Conservation (phyloP, 2,797 vertebrate species). For the Rhincodon typus region DNA sequence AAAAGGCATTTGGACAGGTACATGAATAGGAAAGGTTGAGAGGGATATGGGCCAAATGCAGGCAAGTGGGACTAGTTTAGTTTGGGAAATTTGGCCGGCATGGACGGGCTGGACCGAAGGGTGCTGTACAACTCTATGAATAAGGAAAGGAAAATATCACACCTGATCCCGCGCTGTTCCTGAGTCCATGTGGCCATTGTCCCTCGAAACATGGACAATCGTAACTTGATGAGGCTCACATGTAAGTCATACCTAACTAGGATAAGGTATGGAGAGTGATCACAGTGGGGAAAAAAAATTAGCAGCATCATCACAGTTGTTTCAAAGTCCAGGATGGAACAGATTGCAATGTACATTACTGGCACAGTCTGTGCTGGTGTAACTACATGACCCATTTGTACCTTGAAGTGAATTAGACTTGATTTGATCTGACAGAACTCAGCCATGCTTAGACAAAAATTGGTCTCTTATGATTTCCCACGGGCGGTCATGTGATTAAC, state of each 20-base stretch:
- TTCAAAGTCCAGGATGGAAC: not conserved
- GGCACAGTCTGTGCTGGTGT: slow-evolving; percentile 8
- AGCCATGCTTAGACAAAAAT: slow-evolving; percentile 7
- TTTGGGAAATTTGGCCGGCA: no score
- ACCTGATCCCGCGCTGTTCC: no score
- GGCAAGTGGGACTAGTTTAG: no score
- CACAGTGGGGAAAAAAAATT: not conserved
- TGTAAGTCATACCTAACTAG: not conserved
- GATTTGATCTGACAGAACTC: slow-evolving; percentile 29
- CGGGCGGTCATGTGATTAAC: slow-evolving; percentile 14
- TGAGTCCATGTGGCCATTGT: not conserved
- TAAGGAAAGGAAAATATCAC: not conserved
- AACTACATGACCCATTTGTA: slow-evolving; percentile 21
- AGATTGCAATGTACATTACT: slow-evolving; percentile 7
- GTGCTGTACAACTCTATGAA: not conserved
- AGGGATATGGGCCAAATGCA: no score
- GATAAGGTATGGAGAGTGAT: not conserved
- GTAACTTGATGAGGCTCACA: not conserved
- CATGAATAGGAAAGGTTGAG: no score
- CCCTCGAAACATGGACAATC: not conserved
- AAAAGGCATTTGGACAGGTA: no score
- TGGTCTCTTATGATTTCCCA: slow-evolving; percentile 22
- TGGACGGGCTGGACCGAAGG: no score
- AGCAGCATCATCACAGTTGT: no score
- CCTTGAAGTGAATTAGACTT: slow-evolving; percentile 34